Base-by-base conservation (phyloP, 2,113 vertebrate genomes). In the Formicarius rufipectus region DNA sequence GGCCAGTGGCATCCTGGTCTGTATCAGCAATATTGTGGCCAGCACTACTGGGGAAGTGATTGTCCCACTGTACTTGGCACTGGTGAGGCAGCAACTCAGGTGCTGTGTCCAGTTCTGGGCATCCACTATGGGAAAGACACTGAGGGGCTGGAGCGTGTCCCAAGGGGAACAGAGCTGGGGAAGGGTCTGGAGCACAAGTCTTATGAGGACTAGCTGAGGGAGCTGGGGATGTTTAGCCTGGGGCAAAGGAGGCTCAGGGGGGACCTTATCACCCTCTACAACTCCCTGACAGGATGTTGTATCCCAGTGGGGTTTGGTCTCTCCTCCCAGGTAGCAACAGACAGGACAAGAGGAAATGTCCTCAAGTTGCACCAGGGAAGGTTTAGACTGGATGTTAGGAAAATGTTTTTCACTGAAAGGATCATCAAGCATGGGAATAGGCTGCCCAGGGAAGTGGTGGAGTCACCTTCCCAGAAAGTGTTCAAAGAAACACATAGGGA, bases 91-190 rank as follows among this genome's bases (percentile, higher is more conserved):
- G 14, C 30, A 47, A 4, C n/a, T 22, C 21, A 3, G 47, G 3
- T 31, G 1, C n/a, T 53, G n/a, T 35, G 55, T 22, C 3, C 5
- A 40, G n/a, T 15, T 55, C 53, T 76, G n/a, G 2, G 55, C 17
- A 1, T 13, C 47, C 28, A 10, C 24, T 47, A 19, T 4, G 9
- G 12, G 21, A 62, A 75, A 22, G 9, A 40, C 47, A 19, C 1
- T 6, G 47, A 76, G 79, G 21, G 6, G 30, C 45, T 82, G n/a
- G 16, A 53, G 39, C 17, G 7, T 14, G 7, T 62, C 30, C 63
- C 76, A 59, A 60, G 53, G 47, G 2, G n/a, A 68, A 0, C 0
- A 0, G 30, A 30, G 21, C 47, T 62, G 62, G 4, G 9, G 11
- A 62, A 76, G 21, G 19, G 11, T 4, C 53, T 68, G 87, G 30